phyloP scores from a whole-genome alignment of 1,140 invertebrate species.

The Prorops nasuta region DNA sequence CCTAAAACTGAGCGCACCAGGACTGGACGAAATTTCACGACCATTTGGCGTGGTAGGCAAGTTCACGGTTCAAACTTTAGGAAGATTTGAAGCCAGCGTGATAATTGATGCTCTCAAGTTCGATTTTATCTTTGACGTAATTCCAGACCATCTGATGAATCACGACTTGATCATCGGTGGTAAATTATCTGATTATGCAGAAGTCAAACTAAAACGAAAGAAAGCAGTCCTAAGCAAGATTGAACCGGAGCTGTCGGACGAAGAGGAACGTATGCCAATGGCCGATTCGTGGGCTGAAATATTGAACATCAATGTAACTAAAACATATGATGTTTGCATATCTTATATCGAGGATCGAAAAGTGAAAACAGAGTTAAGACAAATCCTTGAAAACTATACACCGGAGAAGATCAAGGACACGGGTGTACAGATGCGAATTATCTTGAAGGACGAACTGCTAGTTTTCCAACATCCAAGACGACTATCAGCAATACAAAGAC shows the following conservation, averaged over 20 bases:
- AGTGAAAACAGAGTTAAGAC: neutral
- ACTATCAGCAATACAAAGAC: neutral
- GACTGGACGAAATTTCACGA: neutral
- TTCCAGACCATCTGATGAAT: neutral
- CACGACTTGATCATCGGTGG: neutral
- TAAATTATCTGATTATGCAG: neutral
- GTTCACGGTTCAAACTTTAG: neutral
- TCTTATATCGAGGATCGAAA: neutral
- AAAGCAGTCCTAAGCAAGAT: neutral
- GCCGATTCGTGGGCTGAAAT: neutral
- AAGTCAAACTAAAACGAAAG: neutral
- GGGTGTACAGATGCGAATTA: constrained; percentile 1
- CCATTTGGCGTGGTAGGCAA: neutral
- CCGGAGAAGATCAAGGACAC: constrained; percentile 1
- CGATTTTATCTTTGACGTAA: neutral
- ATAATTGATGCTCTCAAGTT: neutral
- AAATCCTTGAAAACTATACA: constrained; percentile 2
- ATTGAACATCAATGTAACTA: neutral
- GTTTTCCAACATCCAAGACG: constrained; percentile 3
- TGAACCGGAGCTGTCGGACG: neutral
- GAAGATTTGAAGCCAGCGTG: neutral
- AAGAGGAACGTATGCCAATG: neutral
- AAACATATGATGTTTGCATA: neutral
- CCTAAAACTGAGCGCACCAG: neutral
- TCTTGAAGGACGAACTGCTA: constrained; percentile 5